Evolutionary conservation across 1,140 invertebrate genomes (phyloP), one percentile per base, ranked within the genome.

Genomic region (Papilio xuthus): DNA sequence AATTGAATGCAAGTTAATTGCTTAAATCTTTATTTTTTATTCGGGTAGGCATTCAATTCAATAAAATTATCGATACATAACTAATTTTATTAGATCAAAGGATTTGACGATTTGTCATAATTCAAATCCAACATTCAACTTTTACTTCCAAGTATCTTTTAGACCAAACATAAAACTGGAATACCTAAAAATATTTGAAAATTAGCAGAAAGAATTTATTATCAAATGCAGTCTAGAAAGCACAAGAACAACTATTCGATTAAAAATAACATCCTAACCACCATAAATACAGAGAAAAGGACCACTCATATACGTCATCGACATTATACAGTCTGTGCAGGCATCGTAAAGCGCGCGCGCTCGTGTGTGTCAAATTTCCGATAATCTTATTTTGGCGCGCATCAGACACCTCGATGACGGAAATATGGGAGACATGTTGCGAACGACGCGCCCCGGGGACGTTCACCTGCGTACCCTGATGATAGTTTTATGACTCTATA

Each of bases 371-470:
- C 90, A 93, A 92, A 92, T 92, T 91, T 91, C 90, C 90, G 88
- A 92, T 92, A 93, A 92, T 91, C 90, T 93, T 93, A 93, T 93
- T 93, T 92, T 93, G 92, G 92, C 90, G 91, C 91, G 90, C 91
- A 91, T 93, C 90, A 93, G 90, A 89, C 90, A 86, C 82, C 60
- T 82, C 88, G 92, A 91, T 92, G 91, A 93, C 85, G 85, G 92
- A 93, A 86, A 92, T 92, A 93, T 90, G 89, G 89, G 81, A 83
- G 90, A 90, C 91, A 91, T 90, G 88, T 90, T 89, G 89, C 84
- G 89, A 89, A 86, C 84, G 90, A 89, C 79, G 84, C 86, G 88
- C 82, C 82, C 84, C 86, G 81, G 87, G 91, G 91, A 87, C 91
- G 86, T 93, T 92, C 92, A 93, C 92, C 91, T 93, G 92, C 15